Conservation (phyloP, 1,140 invertebrate species). For the Drosophila setifemur region DNA sequence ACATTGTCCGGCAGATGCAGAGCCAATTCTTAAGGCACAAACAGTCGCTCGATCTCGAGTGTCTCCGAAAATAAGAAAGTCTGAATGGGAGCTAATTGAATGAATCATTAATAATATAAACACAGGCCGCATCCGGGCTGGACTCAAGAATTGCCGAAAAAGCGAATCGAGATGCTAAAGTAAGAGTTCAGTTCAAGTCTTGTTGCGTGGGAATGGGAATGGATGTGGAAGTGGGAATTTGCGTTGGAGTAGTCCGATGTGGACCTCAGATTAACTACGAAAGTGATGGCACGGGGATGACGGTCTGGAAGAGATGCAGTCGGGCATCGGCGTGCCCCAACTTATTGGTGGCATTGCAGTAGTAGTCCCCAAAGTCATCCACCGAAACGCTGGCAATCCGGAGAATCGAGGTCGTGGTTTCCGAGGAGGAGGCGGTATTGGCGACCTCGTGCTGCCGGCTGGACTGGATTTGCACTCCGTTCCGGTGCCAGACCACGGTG, state of each 20-base stretch:
- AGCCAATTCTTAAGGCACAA: constrained; percentile 66
- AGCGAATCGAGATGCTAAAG: constrained; percentile 21
- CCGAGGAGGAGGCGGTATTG: constrained; percentile 90
- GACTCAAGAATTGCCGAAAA: constrained; percentile 72
- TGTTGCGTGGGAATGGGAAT: constrained; percentile 37
- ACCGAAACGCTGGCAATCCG: constrained; percentile 91
- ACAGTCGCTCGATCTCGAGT: constrained; percentile 39
- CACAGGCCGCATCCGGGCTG: constrained; percentile 57
- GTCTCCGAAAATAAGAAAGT: constrained; percentile 48
- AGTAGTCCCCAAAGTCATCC: constrained; percentile 89
- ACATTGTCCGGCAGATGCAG: constrained; percentile 37
- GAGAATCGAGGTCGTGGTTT: constrained; percentile 90
- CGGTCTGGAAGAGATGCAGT: constrained; percentile 86
- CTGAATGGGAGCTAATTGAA: constrained; percentile 76
- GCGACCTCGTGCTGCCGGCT: constrained; percentile 90
- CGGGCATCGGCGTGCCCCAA: constrained; percentile 86
- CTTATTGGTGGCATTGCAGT: constrained; percentile 90
- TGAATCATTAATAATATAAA: constrained; percentile 74
- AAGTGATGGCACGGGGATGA: constrained; percentile 67
- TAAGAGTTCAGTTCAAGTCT: constrained; percentile 63
- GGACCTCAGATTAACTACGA: constrained; percentile 47
- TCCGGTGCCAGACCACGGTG: constrained; percentile 89
- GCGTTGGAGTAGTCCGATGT: too few relatives aligned
- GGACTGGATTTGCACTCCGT: constrained; percentile 87
- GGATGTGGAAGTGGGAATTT: background rate